These are phyloP conservation scores for Chionodraco myersi DNA, from an alignment of 2,113 vertebrate species.

Conservation along the genomic window DNA sequence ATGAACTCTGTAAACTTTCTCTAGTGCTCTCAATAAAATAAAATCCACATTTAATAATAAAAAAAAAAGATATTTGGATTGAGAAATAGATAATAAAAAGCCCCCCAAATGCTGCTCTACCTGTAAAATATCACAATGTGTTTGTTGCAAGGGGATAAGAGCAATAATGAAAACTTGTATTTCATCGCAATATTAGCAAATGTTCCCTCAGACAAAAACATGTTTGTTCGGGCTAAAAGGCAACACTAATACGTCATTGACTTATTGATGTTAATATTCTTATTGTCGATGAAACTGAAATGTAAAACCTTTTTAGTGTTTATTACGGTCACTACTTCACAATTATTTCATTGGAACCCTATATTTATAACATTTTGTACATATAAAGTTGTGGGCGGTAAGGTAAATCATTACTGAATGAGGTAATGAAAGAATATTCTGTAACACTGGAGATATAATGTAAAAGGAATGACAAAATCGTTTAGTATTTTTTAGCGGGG, in stretches of 20 bases:
- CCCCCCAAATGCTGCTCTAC: background rate
- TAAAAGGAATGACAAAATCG: no score
- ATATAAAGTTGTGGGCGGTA: background rate
- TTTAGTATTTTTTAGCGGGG: background rate
- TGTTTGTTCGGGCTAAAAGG: constrained; percentile 10
- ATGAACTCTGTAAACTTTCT: constrained; percentile 28
- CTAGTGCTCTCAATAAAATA: constrained; percentile 1
- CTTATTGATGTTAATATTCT: background rate
- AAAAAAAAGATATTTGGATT: background rate
- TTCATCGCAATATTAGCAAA: background rate
- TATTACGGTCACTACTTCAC: no score
- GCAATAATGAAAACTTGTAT: background rate
- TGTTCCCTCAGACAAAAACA: background rate
- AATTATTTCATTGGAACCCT: background rate
- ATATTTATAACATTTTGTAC: background rate
- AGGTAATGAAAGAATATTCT: background rate
- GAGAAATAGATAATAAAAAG: background rate
- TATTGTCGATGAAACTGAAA: no score
- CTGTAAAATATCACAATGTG: background rate
- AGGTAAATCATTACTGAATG: background rate
- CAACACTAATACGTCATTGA: constrained; percentile 29
- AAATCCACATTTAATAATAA: background rate
- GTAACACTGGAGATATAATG: background rate
- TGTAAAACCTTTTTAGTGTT: no score
- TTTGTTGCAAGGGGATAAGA: background rate